Conservation (phyloP, 2,797 vertebrate genomes). For the Dipus sagitta region DNA sequence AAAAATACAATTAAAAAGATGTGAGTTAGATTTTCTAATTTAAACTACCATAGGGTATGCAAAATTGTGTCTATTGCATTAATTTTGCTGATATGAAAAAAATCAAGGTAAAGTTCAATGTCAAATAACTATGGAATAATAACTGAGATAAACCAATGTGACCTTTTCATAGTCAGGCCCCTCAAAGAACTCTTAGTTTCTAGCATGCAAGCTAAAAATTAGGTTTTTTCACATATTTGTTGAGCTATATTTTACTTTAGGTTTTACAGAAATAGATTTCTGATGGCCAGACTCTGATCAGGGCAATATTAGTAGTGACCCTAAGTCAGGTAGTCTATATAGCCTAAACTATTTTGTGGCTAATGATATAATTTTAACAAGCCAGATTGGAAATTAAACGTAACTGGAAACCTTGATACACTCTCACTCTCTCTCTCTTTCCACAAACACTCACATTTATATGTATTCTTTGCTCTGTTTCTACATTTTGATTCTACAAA, state of each 20-base stretch:
- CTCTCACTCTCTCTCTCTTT: not conserved
- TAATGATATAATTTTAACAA: not conserved
- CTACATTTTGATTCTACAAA: not conserved
- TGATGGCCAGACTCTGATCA: not conserved
- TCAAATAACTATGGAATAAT: not conserved
- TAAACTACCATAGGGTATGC: not conserved
- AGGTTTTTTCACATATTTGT: not conserved
- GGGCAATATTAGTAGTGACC: not conserved
- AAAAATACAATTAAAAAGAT: conserved; percentile 16
- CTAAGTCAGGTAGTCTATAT: not conserved
- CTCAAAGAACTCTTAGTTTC: not conserved
- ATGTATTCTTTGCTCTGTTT: not conserved
- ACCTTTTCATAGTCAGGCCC: not conserved
- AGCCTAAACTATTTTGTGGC: not conserved
- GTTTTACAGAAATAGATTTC: not conserved
- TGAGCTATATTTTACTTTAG: not conserved
- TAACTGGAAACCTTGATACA: not conserved
- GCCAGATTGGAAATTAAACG: too few species aligned
- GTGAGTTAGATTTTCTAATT: not conserved
- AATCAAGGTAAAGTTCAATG: not conserved
- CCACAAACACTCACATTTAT: too few species aligned
- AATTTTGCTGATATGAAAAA: not conserved
- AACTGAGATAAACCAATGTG: not conserved
- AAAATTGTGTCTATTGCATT: not conserved
- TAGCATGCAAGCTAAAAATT: not conserved